Percentiles rank a stretch among this genome's conserved stretches.
Conservation (phyloP, 1,140 invertebrate species). For the Drosophila orosa region DNA sequence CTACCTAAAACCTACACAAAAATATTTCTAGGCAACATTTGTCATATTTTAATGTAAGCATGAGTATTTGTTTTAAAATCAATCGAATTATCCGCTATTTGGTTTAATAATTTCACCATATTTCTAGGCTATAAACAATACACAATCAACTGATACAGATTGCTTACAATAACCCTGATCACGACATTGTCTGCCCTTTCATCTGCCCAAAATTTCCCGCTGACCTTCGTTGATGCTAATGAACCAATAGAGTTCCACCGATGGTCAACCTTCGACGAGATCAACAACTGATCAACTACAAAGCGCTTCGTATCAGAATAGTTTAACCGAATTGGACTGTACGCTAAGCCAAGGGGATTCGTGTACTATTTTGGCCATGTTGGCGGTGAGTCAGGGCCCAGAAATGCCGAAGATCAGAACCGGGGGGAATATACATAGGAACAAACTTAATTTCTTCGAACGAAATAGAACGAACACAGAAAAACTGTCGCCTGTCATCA, state of each 20-base stretch:
- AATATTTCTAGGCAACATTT: not conserved
- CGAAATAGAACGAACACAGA: constrained; percentile 39
- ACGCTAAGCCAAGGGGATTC: constrained; percentile 36
- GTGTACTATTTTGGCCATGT: constrained; percentile 57
- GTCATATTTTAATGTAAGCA: not conserved
- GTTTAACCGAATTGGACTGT: constrained; percentile 42
- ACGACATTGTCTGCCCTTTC: constrained; percentile 24
- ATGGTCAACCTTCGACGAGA: constrained; percentile 48
- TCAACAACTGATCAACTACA: constrained; percentile 43
- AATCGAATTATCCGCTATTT: not conserved
- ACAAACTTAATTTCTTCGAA: constrained; percentile 47
- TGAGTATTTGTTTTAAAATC: not conserved
- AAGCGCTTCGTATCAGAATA: constrained; percentile 48
- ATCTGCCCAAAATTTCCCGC: not conserved
- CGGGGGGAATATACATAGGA: constrained; percentile 19
- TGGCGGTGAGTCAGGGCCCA: constrained; percentile 47
- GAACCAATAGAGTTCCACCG: constrained; percentile 11
- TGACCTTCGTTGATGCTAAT: constrained; percentile 23
- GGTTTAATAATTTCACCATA: not conserved
- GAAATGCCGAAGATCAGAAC: constrained; percentile 44
- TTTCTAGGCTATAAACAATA: not conserved
- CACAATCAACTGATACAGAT: not conserved
- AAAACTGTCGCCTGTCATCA: constrained; percentile 75
- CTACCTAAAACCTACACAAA: not conserved
- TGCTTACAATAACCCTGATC: not conserved